phyloP scores from a whole-genome alignment of 2,888 invertebrate species.

The Lepidonotus clava region DNA sequence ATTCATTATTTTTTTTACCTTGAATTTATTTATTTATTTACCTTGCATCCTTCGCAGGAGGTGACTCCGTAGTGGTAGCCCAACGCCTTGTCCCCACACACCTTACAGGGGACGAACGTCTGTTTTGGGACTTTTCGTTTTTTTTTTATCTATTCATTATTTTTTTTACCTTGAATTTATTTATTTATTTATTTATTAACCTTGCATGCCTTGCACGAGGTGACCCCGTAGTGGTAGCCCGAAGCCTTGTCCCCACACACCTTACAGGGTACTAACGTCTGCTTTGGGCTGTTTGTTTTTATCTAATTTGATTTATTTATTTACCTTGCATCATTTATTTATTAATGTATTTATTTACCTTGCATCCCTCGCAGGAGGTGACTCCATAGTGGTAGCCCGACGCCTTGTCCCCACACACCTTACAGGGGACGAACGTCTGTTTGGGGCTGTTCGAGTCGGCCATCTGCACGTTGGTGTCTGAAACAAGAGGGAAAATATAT shows the following conservation, averaged over 20 bases:
- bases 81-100: conserved; percentile 97
- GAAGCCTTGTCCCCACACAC: conserved; percentile 98
- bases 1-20: too few relatives aligned
- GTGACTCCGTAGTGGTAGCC: conserved; percentile 99
- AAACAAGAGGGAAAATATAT: too few relatives aligned
- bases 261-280: conserved; percentile 95
- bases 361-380: conserved; percentile 98
- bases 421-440: conserved; percentile 95
- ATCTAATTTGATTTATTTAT: too few relatives aligned
- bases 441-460: conserved; percentile 91
- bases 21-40: too few relatives aligned
- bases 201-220: conserved; percentile 99
- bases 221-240: conserved; percentile 98
- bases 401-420: conserved; percentile 97
- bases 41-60: conserved; percentile 99
- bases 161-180: too few relatives aligned
- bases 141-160: too few relatives aligned
- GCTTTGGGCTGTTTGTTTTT: conserved; percentile 89
- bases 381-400: conserved; percentile 99
- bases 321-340: too few relatives aligned
- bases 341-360: too few relatives aligned
- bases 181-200: too few relatives aligned
- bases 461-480: conserved; percentile 53
- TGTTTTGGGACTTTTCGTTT: too few relatives aligned
- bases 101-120: conserved; percentile 95